phyloP scores from a whole-genome alignment of 2,113 vertebrate species.

The Pachyramphus minor region DNA sequence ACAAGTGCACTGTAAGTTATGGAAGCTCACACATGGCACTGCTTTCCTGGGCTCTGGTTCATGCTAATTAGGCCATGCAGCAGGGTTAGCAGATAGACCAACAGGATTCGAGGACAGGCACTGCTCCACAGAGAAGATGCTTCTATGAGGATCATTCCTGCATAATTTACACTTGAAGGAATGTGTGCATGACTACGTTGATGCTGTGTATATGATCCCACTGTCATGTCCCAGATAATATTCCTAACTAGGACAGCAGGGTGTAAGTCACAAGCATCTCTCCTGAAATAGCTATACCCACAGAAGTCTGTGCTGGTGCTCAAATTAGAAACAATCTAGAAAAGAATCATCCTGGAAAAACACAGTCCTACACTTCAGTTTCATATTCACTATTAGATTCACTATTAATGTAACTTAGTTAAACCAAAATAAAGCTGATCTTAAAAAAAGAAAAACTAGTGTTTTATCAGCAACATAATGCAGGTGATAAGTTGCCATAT shows the following conservation, averaged over 20 bases:
- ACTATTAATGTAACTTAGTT: not conserved
- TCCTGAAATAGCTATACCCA: not conserved
- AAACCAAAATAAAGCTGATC: not conserved
- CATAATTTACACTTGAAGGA: not conserved
- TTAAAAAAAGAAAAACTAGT: not conserved
- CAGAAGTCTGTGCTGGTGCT: not conserved
- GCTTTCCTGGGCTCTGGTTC: not conserved
- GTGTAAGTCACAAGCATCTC: not conserved
- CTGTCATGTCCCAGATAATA: not conserved
- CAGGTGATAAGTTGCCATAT: fast-evolving
- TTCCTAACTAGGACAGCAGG: not conserved
- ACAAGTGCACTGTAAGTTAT: not conserved
- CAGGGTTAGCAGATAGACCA: not conserved
- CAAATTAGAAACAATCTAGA: not conserved
- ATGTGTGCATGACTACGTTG: not conserved
- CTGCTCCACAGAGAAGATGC: not conserved
- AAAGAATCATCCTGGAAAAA: not conserved
- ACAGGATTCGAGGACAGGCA: not conserved
- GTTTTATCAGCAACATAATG: not conserved
- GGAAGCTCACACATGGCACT: not conserved
- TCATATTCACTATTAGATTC: too few relatives aligned
- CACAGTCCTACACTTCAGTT: not conserved
- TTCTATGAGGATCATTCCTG: not conserved
- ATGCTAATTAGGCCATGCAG: conserved; percentile 60
- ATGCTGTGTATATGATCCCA: not conserved